Percentiles rank a stretch among this genome's conserved stretches.
Conservation (phyloP, 2,797 vertebrate species). For the Karalla daura region DNA sequence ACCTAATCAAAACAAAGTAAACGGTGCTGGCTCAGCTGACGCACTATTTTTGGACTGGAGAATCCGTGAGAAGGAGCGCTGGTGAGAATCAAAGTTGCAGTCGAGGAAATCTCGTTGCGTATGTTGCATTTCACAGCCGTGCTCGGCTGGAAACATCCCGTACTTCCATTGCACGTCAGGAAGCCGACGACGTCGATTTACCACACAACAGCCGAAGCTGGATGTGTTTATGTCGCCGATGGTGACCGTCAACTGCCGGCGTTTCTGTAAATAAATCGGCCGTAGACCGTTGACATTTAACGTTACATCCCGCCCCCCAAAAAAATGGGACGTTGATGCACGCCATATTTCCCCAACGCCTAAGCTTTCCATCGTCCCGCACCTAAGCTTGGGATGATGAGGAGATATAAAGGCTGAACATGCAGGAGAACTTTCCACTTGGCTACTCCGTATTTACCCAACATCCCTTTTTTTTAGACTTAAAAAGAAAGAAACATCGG, state of each 20-base stretch:
- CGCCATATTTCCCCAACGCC: conserved; percentile 68
- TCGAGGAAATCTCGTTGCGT: not conserved
- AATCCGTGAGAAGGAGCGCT: not conserved
- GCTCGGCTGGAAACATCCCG: conserved; percentile 12
- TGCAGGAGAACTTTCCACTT: conserved; percentile 64
- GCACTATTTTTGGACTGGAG: not conserved
- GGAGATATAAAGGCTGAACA: conserved; percentile 32
- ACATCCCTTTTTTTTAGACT: too few species aligned
- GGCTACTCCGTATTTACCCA: conserved; percentile 52
- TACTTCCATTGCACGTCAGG: conserved; percentile 11
- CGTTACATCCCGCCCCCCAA: conserved; percentile 20
- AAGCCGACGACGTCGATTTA: not conserved
- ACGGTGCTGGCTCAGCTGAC: not conserved
- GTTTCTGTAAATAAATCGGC: conserved; percentile 3
- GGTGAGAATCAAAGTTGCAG: conserved; percentile 3
- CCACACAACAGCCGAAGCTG: not conserved
- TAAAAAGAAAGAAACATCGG: conserved; percentile 31
- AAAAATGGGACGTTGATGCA: conserved; percentile 37
- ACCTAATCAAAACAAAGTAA: conserved; percentile 10
- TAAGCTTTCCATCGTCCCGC: conserved; percentile 51
- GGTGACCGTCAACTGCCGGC: not conserved
- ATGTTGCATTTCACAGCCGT: conserved; percentile 9
- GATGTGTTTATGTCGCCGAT: conserved; percentile 7
- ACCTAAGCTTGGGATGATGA: conserved; percentile 54
- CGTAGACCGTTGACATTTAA: not conserved